These are phyloP conservation scores for Sebastes itinus DNA, from an alignment of 2,797 vertebrate genomes.

Conservation along the genomic window DNA sequence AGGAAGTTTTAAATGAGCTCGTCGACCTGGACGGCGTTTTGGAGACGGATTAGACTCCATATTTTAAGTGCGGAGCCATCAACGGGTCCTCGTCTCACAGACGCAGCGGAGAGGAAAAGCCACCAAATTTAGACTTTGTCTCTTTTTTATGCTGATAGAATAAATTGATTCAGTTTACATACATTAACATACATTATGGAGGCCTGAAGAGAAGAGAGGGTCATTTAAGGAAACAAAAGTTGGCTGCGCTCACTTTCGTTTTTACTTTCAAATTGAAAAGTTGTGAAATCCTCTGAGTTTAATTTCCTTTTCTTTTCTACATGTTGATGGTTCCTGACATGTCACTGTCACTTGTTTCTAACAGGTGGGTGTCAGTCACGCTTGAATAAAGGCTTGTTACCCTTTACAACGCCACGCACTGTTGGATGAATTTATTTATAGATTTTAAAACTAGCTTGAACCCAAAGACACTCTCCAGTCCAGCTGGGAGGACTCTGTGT, in stretches of 20 bases:
- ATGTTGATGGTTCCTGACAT: neutral
- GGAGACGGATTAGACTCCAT: slow-evolving; percentile 58
- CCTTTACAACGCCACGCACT: neutral
- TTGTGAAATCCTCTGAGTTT: neutral
- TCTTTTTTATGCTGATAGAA: slow-evolving; percentile 36
- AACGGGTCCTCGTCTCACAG: slow-evolving; percentile 18
- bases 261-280: slow-evolving; percentile 30
- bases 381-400: slow-evolving; percentile 14
- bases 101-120: slow-evolving; percentile 50
- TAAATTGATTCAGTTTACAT: slow-evolving; percentile 58
- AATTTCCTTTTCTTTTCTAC: neutral
- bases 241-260: neutral
- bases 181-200: slow-evolving; percentile 51
- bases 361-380: slow-evolving; percentile 8
- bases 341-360: neutral
- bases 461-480: neutral
- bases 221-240: slow-evolving; percentile 36
- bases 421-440: neutral
- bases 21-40: slow-evolving; percentile 56
- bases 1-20: slow-evolving; percentile 72
- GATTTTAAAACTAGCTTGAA: neutral
- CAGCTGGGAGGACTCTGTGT: neutral
- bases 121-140: slow-evolving; percentile 1
- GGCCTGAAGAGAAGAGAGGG: neutral
- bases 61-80: slow-evolving; percentile 52